Conservation (phyloP, 2,888 invertebrate species). For the Sinohyriopsis cumingii region DNA sequence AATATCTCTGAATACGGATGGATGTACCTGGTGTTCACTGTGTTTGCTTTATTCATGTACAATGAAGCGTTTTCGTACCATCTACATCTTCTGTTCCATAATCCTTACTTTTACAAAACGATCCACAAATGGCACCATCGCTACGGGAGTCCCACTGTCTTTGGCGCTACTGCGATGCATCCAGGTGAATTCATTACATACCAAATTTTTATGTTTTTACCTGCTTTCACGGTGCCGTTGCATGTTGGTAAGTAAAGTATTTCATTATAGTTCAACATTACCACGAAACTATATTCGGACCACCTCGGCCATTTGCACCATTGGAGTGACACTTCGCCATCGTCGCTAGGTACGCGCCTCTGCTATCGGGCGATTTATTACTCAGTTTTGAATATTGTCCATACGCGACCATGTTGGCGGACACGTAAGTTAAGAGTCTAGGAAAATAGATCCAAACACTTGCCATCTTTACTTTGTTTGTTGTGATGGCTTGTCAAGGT, state of each 20-base stretch:
- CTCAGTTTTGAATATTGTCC: too few species aligned
- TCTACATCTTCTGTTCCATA: constrained; percentile 80
- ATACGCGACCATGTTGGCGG: too few species aligned
- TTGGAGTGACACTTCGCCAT: too few species aligned
- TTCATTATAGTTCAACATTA: too few species aligned
- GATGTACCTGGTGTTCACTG: constrained; percentile 80
- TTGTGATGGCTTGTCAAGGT: too few species aligned
- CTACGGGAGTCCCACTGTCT: constrained; percentile 83
- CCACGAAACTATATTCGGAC: too few species aligned
- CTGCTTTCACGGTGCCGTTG: constrained; percentile 78
- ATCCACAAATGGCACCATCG: constrained; percentile 85
- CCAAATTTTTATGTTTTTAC: constrained; percentile 76
- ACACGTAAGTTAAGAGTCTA: too few species aligned
- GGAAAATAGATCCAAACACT: too few species aligned
- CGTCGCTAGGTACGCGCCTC: too few species aligned
- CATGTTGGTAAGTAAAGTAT: constrained; percentile 79
- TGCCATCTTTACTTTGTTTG: too few species aligned
- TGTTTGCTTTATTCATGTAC: constrained; percentile 78
- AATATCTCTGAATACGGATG: constrained; percentile 79
- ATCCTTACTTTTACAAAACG: constrained; percentile 77
- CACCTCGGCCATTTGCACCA: too few species aligned
- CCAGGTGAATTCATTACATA: constrained; percentile 82
- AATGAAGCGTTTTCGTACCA: constrained; percentile 78
- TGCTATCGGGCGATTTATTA: too few species aligned
- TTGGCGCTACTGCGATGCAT: constrained; percentile 84